These are phyloP conservation scores for Caenorhabditis latens DNA, from an alignment of 1,140 invertebrate genomes.

Conservation along the genomic window DNA sequence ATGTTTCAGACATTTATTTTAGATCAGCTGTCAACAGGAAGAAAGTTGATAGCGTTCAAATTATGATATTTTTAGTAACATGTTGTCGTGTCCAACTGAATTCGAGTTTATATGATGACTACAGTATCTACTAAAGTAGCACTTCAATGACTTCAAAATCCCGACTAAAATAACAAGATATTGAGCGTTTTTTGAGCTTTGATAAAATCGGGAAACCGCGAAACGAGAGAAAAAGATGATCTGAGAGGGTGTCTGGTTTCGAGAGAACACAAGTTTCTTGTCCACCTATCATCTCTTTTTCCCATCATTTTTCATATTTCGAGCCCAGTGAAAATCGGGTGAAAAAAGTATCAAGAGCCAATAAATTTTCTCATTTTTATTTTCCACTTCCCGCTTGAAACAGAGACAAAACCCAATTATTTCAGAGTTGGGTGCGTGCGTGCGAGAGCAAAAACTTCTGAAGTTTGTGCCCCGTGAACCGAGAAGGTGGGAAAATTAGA, in stretches of 20 bases:
- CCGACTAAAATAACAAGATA: constrained; percentile 44
- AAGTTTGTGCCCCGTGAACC: background rate
- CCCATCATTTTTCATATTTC: constrained; percentile 29
- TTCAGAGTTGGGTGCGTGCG: background rate
- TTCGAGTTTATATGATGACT: too few relatives aligned
- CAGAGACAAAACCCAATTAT: background rate
- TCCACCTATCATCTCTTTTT: constrained; percentile 26
- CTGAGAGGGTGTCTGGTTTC: constrained; percentile 27
- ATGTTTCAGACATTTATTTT: too few relatives aligned
- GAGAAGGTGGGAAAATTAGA: background rate
- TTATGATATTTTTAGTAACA: too few relatives aligned
- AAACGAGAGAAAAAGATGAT: background rate
- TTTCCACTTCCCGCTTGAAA: constrained; percentile 9
- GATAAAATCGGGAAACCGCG: background rate
- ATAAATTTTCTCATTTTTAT: constrained; percentile 2
- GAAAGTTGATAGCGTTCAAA: too few relatives aligned
- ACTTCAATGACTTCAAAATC: too few relatives aligned
- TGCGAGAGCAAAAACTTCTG: constrained; percentile 20
- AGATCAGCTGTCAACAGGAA: too few relatives aligned
- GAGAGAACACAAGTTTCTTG: background rate
- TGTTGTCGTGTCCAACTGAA: too few relatives aligned
- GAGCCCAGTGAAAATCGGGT: background rate
- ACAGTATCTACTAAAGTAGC: too few relatives aligned
- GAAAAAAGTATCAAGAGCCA: background rate
- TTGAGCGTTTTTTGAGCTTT: constrained; percentile 47